Percentiles rank a stretch among this genome's conserved stretches.
phyloP scores from a whole-genome alignment of 2,888 invertebrate genomes.

The Xestia xanthographa region DNA sequence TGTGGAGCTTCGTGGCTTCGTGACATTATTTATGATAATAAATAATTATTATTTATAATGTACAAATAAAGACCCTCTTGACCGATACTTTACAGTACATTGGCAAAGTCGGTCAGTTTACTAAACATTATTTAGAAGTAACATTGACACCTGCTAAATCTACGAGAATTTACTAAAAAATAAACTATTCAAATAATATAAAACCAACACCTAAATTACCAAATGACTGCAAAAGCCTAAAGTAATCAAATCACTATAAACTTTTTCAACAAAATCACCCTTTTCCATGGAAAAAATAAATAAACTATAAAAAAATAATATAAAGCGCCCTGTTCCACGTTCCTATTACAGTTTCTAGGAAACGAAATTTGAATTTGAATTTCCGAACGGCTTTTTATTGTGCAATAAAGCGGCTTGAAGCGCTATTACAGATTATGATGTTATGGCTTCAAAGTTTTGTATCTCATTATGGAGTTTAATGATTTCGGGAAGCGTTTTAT shows the following conservation, averaged over 20 bases:
- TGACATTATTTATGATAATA: no score
- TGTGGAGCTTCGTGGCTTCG: no score
- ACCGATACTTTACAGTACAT: no score
- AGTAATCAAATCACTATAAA: slow-evolving; percentile 53
- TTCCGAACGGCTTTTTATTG: slow-evolving; percentile 74
- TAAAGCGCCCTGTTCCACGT: slow-evolving; percentile 68
- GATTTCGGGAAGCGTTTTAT: slow-evolving; percentile 57
- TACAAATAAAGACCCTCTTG: no score
- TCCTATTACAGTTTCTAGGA: slow-evolving; percentile 79
- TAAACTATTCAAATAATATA: slow-evolving; percentile 2
- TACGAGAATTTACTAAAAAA: neutral
- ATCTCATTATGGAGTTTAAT: slow-evolving; percentile 69
- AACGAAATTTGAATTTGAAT: slow-evolving; percentile 73
- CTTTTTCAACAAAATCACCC: slow-evolving; percentile 57
- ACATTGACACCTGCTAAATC: neutral
- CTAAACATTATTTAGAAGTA: no score
- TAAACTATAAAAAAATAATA: slow-evolving; percentile 72
- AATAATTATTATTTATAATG: no score
- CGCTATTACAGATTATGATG: slow-evolving; percentile 78
- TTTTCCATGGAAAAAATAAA: slow-evolving; percentile 75
- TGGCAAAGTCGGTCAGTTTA: no score
- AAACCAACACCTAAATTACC: slow-evolving; percentile 6
- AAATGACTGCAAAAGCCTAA: slow-evolving; percentile 49
- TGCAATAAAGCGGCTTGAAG: slow-evolving; percentile 73
- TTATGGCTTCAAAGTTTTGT: slow-evolving; percentile 71